Conservation (phyloP, 2,797 vertebrate species). For the Cephalopachus bancanus region DNA sequence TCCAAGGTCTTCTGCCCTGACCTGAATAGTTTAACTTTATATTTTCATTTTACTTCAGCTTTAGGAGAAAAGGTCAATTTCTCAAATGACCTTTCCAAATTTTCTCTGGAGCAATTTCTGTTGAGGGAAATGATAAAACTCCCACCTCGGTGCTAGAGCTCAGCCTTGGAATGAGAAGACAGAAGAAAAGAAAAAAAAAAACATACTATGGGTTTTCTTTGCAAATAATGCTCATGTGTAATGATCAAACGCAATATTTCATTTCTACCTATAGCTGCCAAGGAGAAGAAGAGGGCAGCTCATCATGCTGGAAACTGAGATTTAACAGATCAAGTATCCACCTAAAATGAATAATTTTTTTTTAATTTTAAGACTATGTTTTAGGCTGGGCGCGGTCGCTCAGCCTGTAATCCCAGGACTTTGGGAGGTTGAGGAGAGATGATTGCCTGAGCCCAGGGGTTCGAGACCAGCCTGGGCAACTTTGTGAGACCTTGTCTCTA, state of each 20-base stretch:
- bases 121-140: constrained; percentile 48
- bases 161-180: constrained; percentile 60
- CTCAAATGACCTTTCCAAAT: constrained; percentile 39
- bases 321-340: constrained; percentile 43
- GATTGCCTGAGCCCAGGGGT: too few species aligned
- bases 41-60: constrained; percentile 60
- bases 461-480: too few species aligned
- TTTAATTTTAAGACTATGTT: constrained; percentile 10
- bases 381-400: too few species aligned
- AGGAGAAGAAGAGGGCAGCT: constrained; percentile 11
- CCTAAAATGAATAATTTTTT: constrained; percentile 54
- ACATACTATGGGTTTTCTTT: constrained; percentile 20
- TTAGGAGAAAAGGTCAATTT: constrained; percentile 61
- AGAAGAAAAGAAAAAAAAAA: constrained; percentile 32
- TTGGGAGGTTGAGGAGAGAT: too few species aligned
- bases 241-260: constrained; percentile 54
- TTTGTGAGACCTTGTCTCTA: too few species aligned
- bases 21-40: constrained; percentile 30
- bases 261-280: constrained; percentile 33
- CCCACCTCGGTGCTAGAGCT: constrained; percentile 26
- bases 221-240: constrained; percentile 58
- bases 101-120: constrained; percentile 60
- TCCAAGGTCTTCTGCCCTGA: not conserved
- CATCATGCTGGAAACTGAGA: constrained; percentile 40
- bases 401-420: too few species aligned